A percentile compares a stretch with the other conserved stretches of the same genome.
Conservation (phyloP, 2,113 vertebrate genomes). For the Thunnus maccoyii region DNA sequence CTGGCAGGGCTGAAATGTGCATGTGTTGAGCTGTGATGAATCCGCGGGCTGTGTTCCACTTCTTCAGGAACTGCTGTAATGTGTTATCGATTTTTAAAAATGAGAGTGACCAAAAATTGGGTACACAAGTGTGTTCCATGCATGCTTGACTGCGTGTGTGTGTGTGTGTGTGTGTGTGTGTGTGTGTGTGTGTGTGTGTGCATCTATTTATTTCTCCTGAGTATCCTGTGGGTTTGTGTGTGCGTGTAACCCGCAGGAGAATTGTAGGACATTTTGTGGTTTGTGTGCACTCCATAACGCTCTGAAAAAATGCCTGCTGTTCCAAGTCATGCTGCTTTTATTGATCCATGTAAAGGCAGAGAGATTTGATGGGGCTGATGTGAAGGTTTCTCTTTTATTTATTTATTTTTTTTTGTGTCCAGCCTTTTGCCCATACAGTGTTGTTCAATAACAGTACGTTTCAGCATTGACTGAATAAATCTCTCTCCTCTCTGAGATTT, state of each 20-base stretch:
- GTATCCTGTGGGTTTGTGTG: neutral
- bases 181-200: conserved; percentile 14
- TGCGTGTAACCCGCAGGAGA: conserved; percentile 31
- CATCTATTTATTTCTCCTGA: neutral
- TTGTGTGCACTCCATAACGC: neutral
- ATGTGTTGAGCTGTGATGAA: conserved; percentile 38
- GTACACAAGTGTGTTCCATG: conserved; percentile 35
- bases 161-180: neutral
- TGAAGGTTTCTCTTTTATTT: conserved; percentile 2
- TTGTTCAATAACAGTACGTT: neutral
- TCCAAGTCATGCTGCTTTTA: conserved; percentile 20
- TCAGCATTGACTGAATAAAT: conserved; percentile 20
- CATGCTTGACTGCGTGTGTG: conserved; percentile 29
- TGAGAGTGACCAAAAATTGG: conserved; percentile 39
- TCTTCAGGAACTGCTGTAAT: conserved; percentile 72
- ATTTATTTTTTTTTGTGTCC: neutral
- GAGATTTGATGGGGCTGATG: conserved; percentile 40
- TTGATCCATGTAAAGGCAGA: conserved; percentile 39
- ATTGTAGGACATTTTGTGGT: neutral
- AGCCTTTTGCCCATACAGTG: neutral
- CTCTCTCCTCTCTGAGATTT: neutral
- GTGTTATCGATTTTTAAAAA: conserved; percentile 77
- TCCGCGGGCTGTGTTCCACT: conserved; percentile 27
- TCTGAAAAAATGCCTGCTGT: neutral
- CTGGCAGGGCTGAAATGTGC: conserved; percentile 7